phyloP scores from a whole-genome alignment of 2,797 vertebrate species.

The Gadopsis bispinosus region DNA sequence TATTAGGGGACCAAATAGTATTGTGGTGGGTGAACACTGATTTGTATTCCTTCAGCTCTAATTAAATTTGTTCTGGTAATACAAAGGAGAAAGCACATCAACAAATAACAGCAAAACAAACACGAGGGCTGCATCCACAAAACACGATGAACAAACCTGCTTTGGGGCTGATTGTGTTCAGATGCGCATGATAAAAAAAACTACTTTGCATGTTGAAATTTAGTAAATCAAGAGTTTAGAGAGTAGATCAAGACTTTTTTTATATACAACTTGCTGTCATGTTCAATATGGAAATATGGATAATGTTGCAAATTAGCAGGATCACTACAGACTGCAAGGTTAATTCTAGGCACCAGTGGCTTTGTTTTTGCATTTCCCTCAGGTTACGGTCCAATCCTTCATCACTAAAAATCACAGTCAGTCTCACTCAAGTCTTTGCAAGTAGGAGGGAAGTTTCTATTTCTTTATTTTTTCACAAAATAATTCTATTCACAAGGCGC shows the following conservation, averaged over 20 bases:
- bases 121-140: constrained; percentile 64
- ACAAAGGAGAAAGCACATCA: constrained; percentile 78
- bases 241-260: background rate
- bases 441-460: no score
- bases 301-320: constrained; percentile 35
- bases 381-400: background rate
- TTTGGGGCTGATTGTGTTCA: constrained; percentile 66
- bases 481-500: background rate
- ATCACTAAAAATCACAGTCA: background rate
- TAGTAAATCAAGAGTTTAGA: constrained; percentile 44
- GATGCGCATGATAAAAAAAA: constrained; percentile 61
- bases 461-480: background rate
- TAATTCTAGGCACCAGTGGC: background rate
- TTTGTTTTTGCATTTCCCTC: background rate
- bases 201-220: constrained; percentile 46
- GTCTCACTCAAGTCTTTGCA: background rate
- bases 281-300: constrained; percentile 23
- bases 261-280: background rate
- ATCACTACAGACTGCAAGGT: constrained; percentile 18
- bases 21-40: constrained; percentile 71
- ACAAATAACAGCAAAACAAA: constrained; percentile 77
- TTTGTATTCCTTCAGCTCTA: constrained; percentile 79
- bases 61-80: constrained; percentile 81
- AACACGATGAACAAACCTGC: constrained; percentile 65
- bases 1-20: constrained; percentile 74